Conservation (phyloP, 2,113 vertebrate genomes). For the Argyrosomus japonicus region DNA sequence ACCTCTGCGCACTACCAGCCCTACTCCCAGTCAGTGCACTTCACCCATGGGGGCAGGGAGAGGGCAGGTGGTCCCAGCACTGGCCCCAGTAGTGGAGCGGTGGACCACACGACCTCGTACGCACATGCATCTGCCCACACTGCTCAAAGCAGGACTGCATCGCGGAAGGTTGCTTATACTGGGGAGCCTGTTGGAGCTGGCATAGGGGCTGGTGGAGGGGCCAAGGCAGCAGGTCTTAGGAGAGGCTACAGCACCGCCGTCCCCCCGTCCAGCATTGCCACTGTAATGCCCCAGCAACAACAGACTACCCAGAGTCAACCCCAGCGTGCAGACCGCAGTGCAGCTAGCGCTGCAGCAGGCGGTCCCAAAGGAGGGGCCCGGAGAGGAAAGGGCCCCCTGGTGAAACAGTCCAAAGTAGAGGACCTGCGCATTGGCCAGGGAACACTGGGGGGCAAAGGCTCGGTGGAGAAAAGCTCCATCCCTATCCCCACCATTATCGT, state of each 20-base stretch:
- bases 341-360: conserved; percentile 73
- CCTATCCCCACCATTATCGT: conserved; percentile 95
- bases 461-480: conserved; percentile 92
- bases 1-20: conserved; percentile 86
- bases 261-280: conserved; percentile 81
- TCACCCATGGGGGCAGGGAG: conserved; percentile 79
- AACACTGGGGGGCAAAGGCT: conserved; percentile 76
- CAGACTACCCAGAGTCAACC: conserved; percentile 81
- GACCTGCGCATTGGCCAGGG: conserved; percentile 81
- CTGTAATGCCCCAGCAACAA: conserved; percentile 83
- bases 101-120: conserved; percentile 73
- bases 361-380: conserved; percentile 81
- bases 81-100: conserved; percentile 46
- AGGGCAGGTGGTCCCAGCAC: conserved; percentile 70
- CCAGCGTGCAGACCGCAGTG: conserved; percentile 74
- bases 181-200: conserved; percentile 77
- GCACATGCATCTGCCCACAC: conserved; percentile 80
- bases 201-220: conserved; percentile 61
- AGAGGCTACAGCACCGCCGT: conserved; percentile 83
- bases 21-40: conserved; percentile 79
- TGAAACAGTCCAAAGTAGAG: conserved; percentile 95
- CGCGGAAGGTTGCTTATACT: conserved; percentile 82
- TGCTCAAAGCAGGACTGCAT: conserved; percentile 81
- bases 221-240: conserved; percentile 80
- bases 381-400: conserved; percentile 90